These are phyloP conservation scores for Zingel zingel DNA, from an alignment of 2,113 vertebrate species.

Conservation along the genomic window DNA sequence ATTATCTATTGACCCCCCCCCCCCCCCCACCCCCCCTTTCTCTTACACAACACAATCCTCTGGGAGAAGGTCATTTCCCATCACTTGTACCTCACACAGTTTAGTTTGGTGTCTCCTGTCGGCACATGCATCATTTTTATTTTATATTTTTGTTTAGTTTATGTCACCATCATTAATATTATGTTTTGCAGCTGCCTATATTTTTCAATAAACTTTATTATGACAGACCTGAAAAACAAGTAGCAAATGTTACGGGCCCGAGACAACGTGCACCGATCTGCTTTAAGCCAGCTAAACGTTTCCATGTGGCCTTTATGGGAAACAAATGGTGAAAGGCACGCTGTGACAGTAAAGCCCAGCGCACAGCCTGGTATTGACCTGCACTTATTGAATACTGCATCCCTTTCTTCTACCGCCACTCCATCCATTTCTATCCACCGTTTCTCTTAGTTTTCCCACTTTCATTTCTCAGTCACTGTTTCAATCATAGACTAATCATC, in stretches of 20 bases:
- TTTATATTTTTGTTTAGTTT: constrained; percentile 1
- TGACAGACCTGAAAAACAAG: constrained; percentile 79
- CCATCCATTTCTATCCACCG: constrained; percentile 39
- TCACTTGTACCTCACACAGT: constrained; percentile 18
- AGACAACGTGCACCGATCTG: constrained; percentile 81
- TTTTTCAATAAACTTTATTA: constrained; percentile 72
- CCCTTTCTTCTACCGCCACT: constrained; percentile 67
- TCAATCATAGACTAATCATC: too few relatives aligned
- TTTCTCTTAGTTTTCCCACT: constrained; percentile 20
- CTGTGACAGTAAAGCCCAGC: constrained; percentile 84
- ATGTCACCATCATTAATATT: constrained; percentile 21
- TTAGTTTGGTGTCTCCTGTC: constrained; percentile 26
- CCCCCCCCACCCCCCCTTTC: neutral
- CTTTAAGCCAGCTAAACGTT: constrained; percentile 87
- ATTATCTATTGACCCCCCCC: constrained; percentile 37
- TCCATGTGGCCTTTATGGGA: constrained; percentile 94
- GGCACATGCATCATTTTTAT: neutral
- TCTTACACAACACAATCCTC: constrained; percentile 8
- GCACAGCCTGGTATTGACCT: constrained; percentile 81
- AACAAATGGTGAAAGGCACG: constrained; percentile 90
- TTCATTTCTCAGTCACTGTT: constrained; percentile 18
- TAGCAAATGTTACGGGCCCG: constrained; percentile 80
- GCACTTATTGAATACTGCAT: constrained; percentile 81
- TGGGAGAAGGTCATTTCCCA: constrained; percentile 18
- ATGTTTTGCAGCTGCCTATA: constrained; percentile 38